These are phyloP conservation scores for Fragum sueziense DNA, from an alignment of 2,888 invertebrate genomes.

Conservation along the genomic window DNA sequence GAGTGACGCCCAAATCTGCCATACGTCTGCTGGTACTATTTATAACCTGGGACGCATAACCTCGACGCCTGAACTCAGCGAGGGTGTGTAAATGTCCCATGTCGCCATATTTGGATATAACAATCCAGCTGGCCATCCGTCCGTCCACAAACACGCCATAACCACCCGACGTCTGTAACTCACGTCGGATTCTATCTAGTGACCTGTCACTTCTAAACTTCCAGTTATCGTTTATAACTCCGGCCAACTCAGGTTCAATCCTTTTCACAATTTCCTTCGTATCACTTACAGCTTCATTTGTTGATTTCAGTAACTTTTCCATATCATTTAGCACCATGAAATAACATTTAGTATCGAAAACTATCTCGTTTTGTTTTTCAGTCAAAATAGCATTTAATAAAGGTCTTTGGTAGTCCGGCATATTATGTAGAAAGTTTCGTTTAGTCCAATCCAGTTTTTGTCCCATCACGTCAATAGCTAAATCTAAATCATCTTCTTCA, in stretches of 20 bases:
- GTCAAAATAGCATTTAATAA: background rate
- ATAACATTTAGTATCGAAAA: background rate
- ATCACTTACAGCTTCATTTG: too few relatives aligned
- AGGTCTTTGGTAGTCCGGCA: constrained; percentile 1
- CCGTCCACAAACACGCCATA: background rate
- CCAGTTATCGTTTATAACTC: background rate
- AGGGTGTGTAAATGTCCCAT: constrained; percentile 6
- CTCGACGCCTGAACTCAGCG: constrained; percentile 3
- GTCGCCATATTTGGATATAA: background rate
- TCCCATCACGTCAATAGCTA: background rate
- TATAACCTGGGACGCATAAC: background rate
- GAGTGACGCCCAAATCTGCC: background rate
- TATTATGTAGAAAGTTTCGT: background rate
- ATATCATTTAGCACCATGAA: background rate
- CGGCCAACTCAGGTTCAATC: background rate
- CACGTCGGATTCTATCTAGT: background rate
- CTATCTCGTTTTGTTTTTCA: background rate
- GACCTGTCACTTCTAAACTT: background rate
- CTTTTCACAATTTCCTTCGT: background rate
- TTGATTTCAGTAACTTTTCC: background rate
- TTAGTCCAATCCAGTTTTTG: background rate
- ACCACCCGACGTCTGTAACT: background rate
- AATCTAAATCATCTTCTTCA: background rate
- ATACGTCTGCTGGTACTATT: background rate
- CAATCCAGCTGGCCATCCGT: constrained; percentile 6